phyloP scores from a whole-genome alignment of 2,113 vertebrate species.

The Charadrius vociferus region DNA sequence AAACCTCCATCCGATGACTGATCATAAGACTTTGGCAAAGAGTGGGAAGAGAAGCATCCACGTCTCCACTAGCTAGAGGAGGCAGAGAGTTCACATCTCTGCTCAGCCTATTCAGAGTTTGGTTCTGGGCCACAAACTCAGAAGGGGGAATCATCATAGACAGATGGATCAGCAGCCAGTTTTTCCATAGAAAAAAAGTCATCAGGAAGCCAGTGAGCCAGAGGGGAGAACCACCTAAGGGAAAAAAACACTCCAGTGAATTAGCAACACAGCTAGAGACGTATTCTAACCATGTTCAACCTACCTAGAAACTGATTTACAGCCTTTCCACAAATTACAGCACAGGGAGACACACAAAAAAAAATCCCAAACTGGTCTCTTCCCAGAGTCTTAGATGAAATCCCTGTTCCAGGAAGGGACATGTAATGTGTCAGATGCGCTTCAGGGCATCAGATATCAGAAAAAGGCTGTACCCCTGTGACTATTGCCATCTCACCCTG shows the following conservation, averaged over 20 bases:
- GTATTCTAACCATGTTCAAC: neutral
- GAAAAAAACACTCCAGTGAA: neutral
- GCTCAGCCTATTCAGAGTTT: neutral
- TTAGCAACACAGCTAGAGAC: neutral
- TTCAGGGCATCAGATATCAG: neutral
- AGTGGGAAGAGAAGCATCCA: neutral
- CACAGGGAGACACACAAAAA: neutral
- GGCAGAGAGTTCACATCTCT: neutral
- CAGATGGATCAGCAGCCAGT: neutral
- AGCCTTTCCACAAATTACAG: neutral
- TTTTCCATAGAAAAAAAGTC: neutral
- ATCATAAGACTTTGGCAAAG: neutral
- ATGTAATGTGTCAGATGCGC: rapidly evolving
- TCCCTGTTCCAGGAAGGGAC: neutral
- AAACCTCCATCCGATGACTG: neutral
- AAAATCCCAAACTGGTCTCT: neutral
- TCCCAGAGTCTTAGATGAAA: neutral
- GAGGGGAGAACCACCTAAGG: neutral
- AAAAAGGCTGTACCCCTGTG: neutral
- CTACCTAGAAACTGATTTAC: neutral
- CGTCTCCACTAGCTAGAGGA: neutral
- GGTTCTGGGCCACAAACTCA: neutral
- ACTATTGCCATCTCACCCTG: neutral
- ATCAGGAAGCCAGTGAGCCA: neutral
- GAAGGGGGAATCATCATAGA: neutral